Evolutionary conservation across 2,888 invertebrate species (phyloP).

Genomic region (Chalcis sispes): DNA sequence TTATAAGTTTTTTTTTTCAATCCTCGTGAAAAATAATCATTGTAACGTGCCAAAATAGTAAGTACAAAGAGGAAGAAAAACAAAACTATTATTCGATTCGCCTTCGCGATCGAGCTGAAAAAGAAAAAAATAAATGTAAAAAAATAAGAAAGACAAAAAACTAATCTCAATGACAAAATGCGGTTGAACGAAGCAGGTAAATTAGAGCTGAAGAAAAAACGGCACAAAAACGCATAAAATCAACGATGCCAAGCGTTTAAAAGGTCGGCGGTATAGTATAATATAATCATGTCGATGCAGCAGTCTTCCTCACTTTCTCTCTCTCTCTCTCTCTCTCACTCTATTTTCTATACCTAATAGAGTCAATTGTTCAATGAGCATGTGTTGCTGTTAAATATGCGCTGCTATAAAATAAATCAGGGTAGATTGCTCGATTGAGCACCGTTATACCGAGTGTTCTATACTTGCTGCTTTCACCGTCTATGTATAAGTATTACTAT

Average conservation of each 20-base stretch:
- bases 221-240: neutral
- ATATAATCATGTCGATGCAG: neutral
- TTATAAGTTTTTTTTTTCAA: neutral
- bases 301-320: too few species aligned
- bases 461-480: constrained; percentile 2
- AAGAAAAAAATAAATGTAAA: too few species aligned
- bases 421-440: constrained; percentile 35
- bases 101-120: constrained; percentile 6
- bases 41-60: neutral
- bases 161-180: constrained; percentile 18
- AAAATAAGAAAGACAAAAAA: too few species aligned
- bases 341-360: too few species aligned
- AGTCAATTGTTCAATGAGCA: constrained; percentile 31
- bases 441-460: neutral
- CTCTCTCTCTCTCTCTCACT: too few species aligned
- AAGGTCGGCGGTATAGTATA: neutral
- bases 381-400: constrained; percentile 37
- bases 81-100: neutral
- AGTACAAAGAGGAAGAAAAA: neutral
- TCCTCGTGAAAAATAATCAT: neutral
- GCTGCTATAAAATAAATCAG: constrained; percentile 45
- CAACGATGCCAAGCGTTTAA: neutral
- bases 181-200: neutral
- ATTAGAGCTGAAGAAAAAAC: neutral
- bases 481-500: neutral